phyloP scores from a whole-genome alignment of 1,140 invertebrate genomes.

The Penaeus japonicus region DNA sequence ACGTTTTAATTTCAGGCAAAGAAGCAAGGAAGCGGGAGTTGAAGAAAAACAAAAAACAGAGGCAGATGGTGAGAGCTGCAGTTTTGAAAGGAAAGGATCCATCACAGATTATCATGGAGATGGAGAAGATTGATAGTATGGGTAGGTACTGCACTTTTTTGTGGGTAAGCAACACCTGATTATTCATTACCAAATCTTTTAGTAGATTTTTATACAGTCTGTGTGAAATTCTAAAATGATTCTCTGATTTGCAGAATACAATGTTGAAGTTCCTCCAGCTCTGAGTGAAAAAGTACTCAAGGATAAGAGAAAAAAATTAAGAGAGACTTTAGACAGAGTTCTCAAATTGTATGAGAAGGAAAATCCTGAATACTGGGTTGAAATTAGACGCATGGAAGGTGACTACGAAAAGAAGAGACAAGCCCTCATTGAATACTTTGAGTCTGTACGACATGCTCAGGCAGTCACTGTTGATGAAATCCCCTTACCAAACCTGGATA shows the following conservation, averaged over 20 bases:
- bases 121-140: slow-evolving; percentile 98
- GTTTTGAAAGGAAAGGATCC: slow-evolving; percentile 99
- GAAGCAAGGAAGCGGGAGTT: slow-evolving; percentile 96
- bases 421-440: slow-evolving; percentile 89
- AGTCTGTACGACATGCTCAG: slow-evolving; percentile 92
- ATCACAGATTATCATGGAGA: slow-evolving; percentile 88
- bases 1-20: slow-evolving; percentile 75
- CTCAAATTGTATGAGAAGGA: slow-evolving; percentile 97
- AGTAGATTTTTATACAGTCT: background rate
- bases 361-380: slow-evolving; percentile 91
- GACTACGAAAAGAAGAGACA: slow-evolving; percentile 91
- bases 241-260: slow-evolving; percentile 79
- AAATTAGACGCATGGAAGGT: slow-evolving; percentile 86
- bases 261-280: slow-evolving; percentile 90
- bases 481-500: slow-evolving; percentile 72
- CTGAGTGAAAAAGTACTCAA: slow-evolving; percentile 96
- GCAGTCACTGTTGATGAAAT: slow-evolving; percentile 97
- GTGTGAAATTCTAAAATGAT: background rate
- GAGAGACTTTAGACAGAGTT: slow-evolving; percentile 93
- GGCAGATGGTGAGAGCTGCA: slow-evolving; percentile 92
- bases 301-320: slow-evolving; percentile 94
- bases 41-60: slow-evolving; percentile 97
- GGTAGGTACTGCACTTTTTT: slow-evolving; percentile 69
- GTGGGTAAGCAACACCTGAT: background rate
- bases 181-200: background rate